Percentiles rank a stretch among this genome's conserved stretches.
Evolutionary conservation across 2,888 invertebrate genomes (phyloP).

Genomic region (Spilarctia lutea): DNA sequence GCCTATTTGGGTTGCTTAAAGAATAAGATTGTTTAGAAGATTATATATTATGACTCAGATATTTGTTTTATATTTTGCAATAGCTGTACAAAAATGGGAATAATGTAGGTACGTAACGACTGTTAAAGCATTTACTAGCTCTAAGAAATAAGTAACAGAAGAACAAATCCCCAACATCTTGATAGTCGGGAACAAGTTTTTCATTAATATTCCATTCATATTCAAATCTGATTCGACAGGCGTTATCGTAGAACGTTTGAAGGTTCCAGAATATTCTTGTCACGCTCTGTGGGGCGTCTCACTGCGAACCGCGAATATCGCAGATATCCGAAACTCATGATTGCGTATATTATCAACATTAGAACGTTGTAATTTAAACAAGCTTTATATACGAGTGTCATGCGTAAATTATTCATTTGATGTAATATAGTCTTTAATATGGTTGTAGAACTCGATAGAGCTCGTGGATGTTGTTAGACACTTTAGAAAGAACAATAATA

Average conservation of each 20-base stretch:
- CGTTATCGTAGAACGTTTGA: slow-evolving; percentile 64
- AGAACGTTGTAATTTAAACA: slow-evolving; percentile 54
- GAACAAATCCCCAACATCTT: slow-evolving; percentile 64
- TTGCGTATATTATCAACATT: slow-evolving; percentile 76
- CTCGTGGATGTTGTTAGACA: neutral
- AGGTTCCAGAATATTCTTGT: slow-evolving; percentile 66
- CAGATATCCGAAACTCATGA: slow-evolving; percentile 74
- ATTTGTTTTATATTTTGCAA: neutral
- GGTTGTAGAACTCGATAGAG: neutral
- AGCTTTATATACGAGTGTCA: slow-evolving; percentile 41
- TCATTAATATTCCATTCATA: slow-evolving; percentile 84
- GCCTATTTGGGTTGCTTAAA: no score
- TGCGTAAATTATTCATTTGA: slow-evolving; percentile 39
- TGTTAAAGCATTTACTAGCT: neutral
- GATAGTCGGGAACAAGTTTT: slow-evolving; percentile 73
- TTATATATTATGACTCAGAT: no score
- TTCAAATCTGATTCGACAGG: slow-evolving; percentile 81
- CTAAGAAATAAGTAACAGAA: slow-evolving; percentile 28
- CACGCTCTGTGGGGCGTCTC: slow-evolving; percentile 67
- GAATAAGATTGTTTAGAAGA: no score
- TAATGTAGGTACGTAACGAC: neutral
- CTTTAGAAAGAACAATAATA: neutral
- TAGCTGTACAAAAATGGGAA: neutral
- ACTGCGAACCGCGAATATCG: slow-evolving; percentile 63
- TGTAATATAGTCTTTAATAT: slow-evolving; percentile 6